A percentile compares a stretch with the other conserved stretches of the same genome.
These are phyloP conservation scores for Megalonaias nervosa DNA, from an alignment of 1,140 invertebrate genomes.

Conservation along the genomic window DNA sequence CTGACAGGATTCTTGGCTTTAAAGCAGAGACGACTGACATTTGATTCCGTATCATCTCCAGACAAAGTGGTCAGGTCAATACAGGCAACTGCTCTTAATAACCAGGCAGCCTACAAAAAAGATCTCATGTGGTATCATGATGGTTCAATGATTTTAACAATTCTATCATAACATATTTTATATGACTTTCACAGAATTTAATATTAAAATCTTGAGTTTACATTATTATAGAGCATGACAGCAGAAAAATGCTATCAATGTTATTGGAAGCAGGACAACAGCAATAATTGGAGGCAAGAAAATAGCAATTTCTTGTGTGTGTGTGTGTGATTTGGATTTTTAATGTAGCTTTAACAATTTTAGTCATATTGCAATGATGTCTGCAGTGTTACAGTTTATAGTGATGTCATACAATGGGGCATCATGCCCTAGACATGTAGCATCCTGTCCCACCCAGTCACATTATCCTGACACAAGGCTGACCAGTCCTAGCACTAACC, in stretches of 20 bases:
- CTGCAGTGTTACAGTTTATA: no score
- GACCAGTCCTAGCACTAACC: no score
- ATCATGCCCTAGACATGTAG: no score
- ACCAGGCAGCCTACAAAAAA: slow-evolving; percentile 78
- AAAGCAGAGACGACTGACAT: slow-evolving; percentile 82
- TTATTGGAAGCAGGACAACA: no score
- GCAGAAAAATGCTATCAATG: not conserved
- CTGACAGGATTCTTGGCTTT: slow-evolving; percentile 80
- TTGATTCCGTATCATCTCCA: slow-evolving; percentile 89
- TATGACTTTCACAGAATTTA: not conserved
- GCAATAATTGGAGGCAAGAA: no score
- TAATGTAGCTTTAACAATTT: no score
- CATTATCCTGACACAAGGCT: no score
- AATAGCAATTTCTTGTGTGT: no score
- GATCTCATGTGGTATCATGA: not conserved
- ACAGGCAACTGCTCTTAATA: slow-evolving; percentile 85
- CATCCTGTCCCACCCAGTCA: no score
- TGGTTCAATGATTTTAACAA: not conserved
- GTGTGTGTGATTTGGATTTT: no score
- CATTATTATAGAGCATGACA: not conserved
- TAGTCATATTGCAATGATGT: no score
- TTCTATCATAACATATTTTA: not conserved
- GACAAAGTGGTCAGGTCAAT: slow-evolving; percentile 94
- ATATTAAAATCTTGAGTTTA: not conserved
- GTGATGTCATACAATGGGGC: no score